Base-by-base conservation (phyloP, 2,113 vertebrate species). In the Gavia stellata region DNA sequence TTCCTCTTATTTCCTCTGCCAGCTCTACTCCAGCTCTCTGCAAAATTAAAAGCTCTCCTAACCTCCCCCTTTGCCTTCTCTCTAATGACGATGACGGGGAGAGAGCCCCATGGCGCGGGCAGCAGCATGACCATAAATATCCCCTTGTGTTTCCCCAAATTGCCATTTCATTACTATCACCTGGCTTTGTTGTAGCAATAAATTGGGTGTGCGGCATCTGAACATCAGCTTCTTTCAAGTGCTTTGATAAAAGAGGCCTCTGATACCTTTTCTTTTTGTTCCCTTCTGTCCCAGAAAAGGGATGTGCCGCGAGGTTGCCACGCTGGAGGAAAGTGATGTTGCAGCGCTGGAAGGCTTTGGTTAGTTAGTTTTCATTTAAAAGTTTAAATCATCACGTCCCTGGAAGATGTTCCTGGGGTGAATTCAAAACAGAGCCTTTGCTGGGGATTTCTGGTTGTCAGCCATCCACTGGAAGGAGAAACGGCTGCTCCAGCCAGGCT, bases 231-330 rank as follows among this genome's bases (percentile, higher is more conserved):
- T 79, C 59, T 96, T 97, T 90, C 92, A 96, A 97, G 84, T 34
- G 68, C 88, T 95, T 79, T 94, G 91, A 93, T 94, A 91, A 95
- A 95, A 53, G 68, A 96, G n/a, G n/a, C 82, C 47, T 92, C 53
- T 36, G 75, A 82, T 40, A 92, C 31, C 67, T 65, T 73, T 78
- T 73, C 67, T 63, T 53, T 47, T 26, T 45, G 34, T 56, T 94
- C 49, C 73, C 26, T 96, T 47, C 50, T 74, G 31, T 61, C 55
- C 47, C 42, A 28, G 24, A 42, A 81, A 40, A 77, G 3, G 24
- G 34, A 68, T 19, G n/a, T 14, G 44, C 52, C 36, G 29, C 0
- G 1, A 77, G 58, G 23, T 67, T 83, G 40, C 47, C 47, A 55
- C 7, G 6, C 29, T 3, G 7, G 53, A 45, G 66, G 28, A 36